Evolutionary conservation across 2,888 invertebrate species (phyloP).

Genomic region (Leptopilina drosophilae): DNA sequence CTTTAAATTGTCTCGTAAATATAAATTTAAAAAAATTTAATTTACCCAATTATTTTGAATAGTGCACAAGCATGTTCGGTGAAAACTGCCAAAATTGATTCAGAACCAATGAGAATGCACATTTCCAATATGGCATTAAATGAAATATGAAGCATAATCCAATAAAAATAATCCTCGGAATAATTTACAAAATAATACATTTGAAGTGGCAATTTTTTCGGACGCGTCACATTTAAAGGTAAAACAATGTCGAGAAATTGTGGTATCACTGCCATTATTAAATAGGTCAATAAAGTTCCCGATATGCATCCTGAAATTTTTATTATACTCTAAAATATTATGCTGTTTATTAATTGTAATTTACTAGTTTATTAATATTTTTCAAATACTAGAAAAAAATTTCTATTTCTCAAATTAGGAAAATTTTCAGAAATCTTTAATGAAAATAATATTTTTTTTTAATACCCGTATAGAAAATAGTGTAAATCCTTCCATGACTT

Average conservation of each 20-base stretch:
- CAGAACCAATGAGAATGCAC: not conserved
- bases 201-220: not conserved
- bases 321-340: no score
- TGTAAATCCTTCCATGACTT: not conserved
- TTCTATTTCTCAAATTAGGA: no score
- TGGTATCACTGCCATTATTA: not conserved
- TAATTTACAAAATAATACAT: not conserved
- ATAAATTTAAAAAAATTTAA: not conserved
- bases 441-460: no score
- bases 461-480: slow-evolving; percentile 11
- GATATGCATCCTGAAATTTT: not conserved
- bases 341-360: no score
- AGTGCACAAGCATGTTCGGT: slow-evolving; percentile 14
- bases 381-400: no score
- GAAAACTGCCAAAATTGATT: slow-evolving; percentile 4
- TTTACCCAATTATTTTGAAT: not conserved
- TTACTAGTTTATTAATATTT: no score
- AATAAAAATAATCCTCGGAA: not conserved
- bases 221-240: not conserved
- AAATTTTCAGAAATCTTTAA: no score
- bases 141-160: slow-evolving; percentile 1
- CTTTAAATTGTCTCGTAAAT: no score
- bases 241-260: slow-evolving; percentile 9
- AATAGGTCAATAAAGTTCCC: not conserved
- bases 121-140: not conserved